These are phyloP conservation scores for Quadriops clusia DNA, from an alignment of 2,888 invertebrate species.

Conservation along the genomic window DNA sequence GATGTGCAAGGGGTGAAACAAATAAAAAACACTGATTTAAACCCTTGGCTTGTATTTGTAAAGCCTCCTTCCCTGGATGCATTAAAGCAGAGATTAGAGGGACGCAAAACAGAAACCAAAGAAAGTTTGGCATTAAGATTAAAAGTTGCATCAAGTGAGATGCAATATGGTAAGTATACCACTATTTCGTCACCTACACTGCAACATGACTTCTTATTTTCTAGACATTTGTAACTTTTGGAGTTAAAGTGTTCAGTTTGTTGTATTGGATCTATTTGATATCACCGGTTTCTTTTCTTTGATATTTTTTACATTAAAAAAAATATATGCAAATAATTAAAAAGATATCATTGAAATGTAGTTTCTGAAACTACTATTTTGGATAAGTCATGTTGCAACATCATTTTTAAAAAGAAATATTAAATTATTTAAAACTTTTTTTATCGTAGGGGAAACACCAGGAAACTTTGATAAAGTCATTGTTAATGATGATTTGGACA, in stretches of 20 bases:
- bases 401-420: too few relatives aligned
- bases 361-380: too few relatives aligned
- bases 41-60: slow-evolving; percentile 79
- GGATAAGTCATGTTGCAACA: too few relatives aligned
- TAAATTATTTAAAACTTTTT: slow-evolving; percentile 9
- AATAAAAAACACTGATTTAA: slow-evolving; percentile 70
- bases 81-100: slow-evolving; percentile 60
- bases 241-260: too few relatives aligned
- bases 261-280: too few relatives aligned
- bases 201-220: too few relatives aligned
- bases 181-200: too few relatives aligned
- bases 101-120: slow-evolving; percentile 82
- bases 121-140: slow-evolving; percentile 72
- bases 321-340: too few relatives aligned
- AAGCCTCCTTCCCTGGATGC: slow-evolving; percentile 80
- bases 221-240: too few relatives aligned
- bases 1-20: slow-evolving; percentile 23
- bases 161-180: slow-evolving; percentile 63
- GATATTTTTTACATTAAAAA: too few relatives aligned
- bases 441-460: slow-evolving; percentile 41
- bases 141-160: slow-evolving; percentile 64
- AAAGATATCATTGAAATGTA: too few relatives aligned
- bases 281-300: too few relatives aligned
- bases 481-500: slow-evolving; percentile 69
- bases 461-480: slow-evolving; percentile 77